Conservation (phyloP, 2,888 invertebrate genomes). For the Acleris literana region DNA sequence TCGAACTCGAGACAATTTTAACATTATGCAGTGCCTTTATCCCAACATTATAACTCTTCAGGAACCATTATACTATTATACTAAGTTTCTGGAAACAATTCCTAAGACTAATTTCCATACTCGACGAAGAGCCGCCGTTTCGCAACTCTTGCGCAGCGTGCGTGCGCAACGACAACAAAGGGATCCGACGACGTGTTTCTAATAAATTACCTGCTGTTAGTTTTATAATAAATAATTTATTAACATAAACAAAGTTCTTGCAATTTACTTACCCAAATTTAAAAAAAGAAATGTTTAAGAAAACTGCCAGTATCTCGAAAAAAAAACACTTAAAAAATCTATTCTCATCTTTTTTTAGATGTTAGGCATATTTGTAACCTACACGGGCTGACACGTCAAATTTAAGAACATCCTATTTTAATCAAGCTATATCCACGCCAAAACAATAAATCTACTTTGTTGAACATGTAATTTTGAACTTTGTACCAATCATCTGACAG, state of each 20-base stretch:
- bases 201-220: background rate
- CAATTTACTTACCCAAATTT: background rate
- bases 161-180: conserved; percentile 6
- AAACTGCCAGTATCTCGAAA: background rate
- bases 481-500: too few species aligned
- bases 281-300: background rate
- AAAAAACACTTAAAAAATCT: background rate
- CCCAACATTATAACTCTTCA: too few species aligned
- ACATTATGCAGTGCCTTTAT: too few species aligned
- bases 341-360: too few species aligned
- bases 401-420: background rate
- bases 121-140: conserved; percentile 22
- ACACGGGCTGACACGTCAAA: too few species aligned
- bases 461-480: background rate
- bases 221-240: background rate
- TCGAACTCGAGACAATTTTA: too few species aligned
- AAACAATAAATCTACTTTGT: background rate
- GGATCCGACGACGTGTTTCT: conserved; percentile 20
- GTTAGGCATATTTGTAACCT: too few species aligned
- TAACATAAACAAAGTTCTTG: background rate
- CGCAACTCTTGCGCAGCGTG: conserved; percentile 20
- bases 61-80: too few species aligned
- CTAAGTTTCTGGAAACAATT: conserved; percentile 3
- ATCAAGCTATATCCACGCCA: background rate
- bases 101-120: conserved; percentile 25